Percentiles rank a stretch among this genome's conserved stretches.
Evolutionary conservation across 2,888 invertebrate species (phyloP).

Genomic region (Mythimna pallens): DNA sequence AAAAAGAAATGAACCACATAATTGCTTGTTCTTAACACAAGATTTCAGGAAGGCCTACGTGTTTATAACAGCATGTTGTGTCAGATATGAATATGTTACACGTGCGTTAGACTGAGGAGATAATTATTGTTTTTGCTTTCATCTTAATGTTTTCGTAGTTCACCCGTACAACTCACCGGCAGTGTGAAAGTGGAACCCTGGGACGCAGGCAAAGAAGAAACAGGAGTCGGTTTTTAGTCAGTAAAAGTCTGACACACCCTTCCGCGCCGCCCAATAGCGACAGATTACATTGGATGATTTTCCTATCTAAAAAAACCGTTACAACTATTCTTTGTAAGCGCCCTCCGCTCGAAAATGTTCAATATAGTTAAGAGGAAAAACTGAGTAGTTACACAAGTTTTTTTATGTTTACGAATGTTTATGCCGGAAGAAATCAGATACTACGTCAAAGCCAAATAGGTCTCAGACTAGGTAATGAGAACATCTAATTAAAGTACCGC

Average conservation of each 20-base stretch:
- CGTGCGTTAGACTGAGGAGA: slow-evolving; percentile 25
- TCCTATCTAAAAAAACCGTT: too few relatives aligned
- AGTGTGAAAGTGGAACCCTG: too few relatives aligned
- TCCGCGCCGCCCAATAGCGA: too few relatives aligned
- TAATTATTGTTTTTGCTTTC: slow-evolving; percentile 49
- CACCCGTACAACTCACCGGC: background rate
- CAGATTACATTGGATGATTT: too few relatives aligned
- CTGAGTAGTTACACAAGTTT: slow-evolving; percentile 18
- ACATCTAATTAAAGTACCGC: background rate
- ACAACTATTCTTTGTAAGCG: slow-evolving; percentile 1
- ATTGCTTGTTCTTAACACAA: slow-evolving; percentile 3
- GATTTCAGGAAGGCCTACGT: background rate
- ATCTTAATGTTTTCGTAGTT: slow-evolving; percentile 31
- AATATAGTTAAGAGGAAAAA: slow-evolving; percentile 18
- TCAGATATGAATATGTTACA: slow-evolving; percentile 17
- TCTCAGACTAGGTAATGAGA: background rate
- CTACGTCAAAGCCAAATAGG: background rate
- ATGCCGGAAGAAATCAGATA: background rate
- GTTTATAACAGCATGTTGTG: slow-evolving; percentile 5
- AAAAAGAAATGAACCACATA: background rate
- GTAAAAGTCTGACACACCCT: too few relatives aligned
- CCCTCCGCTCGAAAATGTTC: slow-evolving; percentile 1
- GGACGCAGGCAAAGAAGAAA: too few relatives aligned
- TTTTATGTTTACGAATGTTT: background rate
- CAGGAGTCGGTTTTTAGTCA: too few relatives aligned